These are phyloP conservation scores for Chromis chromis DNA, from an alignment of 2,797 vertebrate species.

Conservation along the genomic window DNA sequence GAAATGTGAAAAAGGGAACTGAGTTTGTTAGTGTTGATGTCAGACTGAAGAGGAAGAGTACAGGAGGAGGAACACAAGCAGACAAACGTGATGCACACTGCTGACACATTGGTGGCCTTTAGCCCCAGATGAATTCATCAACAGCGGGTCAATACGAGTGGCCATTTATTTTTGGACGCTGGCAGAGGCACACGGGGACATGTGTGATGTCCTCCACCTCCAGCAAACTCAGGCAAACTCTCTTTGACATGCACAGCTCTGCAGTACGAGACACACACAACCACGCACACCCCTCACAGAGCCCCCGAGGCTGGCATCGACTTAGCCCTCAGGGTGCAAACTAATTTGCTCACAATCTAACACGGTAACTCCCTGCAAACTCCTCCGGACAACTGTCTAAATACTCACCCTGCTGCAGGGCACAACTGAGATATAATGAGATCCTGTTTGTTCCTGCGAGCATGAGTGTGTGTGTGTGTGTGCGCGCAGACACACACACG, in stretches of 20 bases:
- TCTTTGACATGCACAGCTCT: slow-evolving; percentile 19
- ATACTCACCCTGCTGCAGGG: slow-evolving; percentile 51
- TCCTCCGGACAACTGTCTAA: slow-evolving; percentile 59
- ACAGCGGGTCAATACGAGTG: slow-evolving; percentile 48
- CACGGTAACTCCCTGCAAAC: slow-evolving; percentile 51
- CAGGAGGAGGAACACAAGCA: slow-evolving; percentile 19
- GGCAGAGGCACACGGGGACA: slow-evolving; percentile 52
- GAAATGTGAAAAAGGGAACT: neutral
- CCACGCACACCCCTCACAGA: slow-evolving; percentile 14
- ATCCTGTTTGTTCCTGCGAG: slow-evolving; percentile 24
- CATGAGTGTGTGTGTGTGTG: neutral
- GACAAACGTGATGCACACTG: slow-evolving; percentile 27
- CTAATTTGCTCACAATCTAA: slow-evolving; percentile 67
- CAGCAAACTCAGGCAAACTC: slow-evolving; percentile 15
- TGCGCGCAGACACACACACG: neutral
- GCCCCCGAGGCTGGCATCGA: slow-evolving; percentile 48
- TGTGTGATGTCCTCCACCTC: slow-evolving; percentile 57
- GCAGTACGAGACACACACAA: slow-evolving; percentile 13
- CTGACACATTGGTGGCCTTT: slow-evolving; percentile 58
- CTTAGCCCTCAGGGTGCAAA: slow-evolving; percentile 62
- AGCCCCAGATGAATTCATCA: slow-evolving; percentile 63
- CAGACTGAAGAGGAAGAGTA: slow-evolving; percentile 22
- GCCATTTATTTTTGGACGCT: slow-evolving; percentile 71
- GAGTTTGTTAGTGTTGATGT: slow-evolving; percentile 7
- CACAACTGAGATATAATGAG: slow-evolving; percentile 56